Percentiles rank a stretch among this genome's conserved stretches.
phyloP scores from a whole-genome alignment of 53 echinoderm and acorn worm species.

The Pentamera pediparva region DNA sequence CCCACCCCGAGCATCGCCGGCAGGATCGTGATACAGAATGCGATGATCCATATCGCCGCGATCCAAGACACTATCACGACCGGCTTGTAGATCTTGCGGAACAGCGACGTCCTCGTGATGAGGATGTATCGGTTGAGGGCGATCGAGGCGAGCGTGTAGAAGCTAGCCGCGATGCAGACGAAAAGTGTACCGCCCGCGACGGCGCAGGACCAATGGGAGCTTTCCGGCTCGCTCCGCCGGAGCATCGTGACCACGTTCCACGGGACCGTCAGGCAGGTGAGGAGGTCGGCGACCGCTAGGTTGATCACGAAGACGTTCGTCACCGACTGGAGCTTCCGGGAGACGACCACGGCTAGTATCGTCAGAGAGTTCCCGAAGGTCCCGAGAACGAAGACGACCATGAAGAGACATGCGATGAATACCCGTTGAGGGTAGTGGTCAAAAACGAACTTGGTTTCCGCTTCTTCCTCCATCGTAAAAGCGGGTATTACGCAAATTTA shows the following conservation, averaged over 20 bases:
- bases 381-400: conserved; percentile 45
- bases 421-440: conserved; percentile 55
- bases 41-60: conserved; percentile 49
- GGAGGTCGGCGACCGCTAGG: conserved; percentile 74
- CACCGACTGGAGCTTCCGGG: conserved; percentile 64
- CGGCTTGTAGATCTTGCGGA: conserved; percentile 60
- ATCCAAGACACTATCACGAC: conserved; percentile 55
- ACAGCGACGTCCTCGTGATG: conserved; percentile 49
- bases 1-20: conserved; percentile 43
- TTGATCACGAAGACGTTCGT: conserved; percentile 95
- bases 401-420: conserved; percentile 36
- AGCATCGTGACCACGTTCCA: conserved; percentile 64
- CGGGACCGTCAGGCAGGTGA: conserved; percentile 63
- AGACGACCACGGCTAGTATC: conserved; percentile 66
- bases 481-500: too few species aligned
- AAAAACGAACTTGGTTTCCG: conserved; percentile 42
- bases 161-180: conserved; percentile 67
- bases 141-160: conserved; percentile 70
- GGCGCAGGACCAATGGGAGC: conserved; percentile 51
- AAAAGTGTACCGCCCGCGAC: conserved; percentile 50
- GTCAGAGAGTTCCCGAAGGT: conserved; percentile 68
- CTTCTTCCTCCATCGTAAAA: too few species aligned
- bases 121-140: conserved; percentile 75
- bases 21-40: conserved; percentile 49
- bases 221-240: conserved; percentile 44